Base-by-base conservation (phyloP, 1,140 invertebrate species). In the Lucilia cuprina region DNA sequence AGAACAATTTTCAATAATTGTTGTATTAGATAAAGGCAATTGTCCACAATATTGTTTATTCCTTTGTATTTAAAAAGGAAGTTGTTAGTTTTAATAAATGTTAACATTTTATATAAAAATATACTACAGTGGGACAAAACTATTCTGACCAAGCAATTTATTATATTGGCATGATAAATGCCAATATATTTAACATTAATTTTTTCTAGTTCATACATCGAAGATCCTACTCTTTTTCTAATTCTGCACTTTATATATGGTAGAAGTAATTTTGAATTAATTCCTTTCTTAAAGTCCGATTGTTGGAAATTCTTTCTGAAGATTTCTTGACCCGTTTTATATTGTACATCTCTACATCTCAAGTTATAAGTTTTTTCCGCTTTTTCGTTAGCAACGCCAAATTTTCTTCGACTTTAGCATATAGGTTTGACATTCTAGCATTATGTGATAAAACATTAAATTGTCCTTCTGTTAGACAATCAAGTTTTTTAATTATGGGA, bases 81-180 rank as follows among this genome's bases (percentile, higher is more conserved):
- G n/a, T n/a, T n/a, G n/a, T n/a, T n/a, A n/a, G n/a, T n/a, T n/a
- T n/a, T n/a, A n/a, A n/a, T n/a, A n/a, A n/a, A n/a, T n/a, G n/a
- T n/a, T n/a, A n/a, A n/a, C n/a, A n/a, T n/a, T n/a, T n/a, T n/a
- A n/a, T n/a, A n/a, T n/a, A n/a, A n/a, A n/a, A n/a, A n/a, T n/a
- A n/a, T n/a, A n/a, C n/a, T n/a, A n/a, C n/a, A n/a, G n/a, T n/a
- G n/a, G n/a, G n/a, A n/a, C n/a, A n/a, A n/a, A n/a, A n/a, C n/a
- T n/a, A n/a, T n/a, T n/a, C n/a, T n/a, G n/a, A n/a, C n/a, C n/a
- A n/a, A n/a, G n/a, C n/a, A n/a, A n/a, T n/a, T n/a, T n/a, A n/a
- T n/a, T n/a, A n/a, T n/a, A n/a, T 41, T 41, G 7, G 50, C 60
- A 82, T 86, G 55, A 49, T 83, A 47, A 82, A 70, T 13, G 83